Evolutionary conservation across 1,140 invertebrate genomes (phyloP).

Genomic region (Zaprionus ghesquierei): DNA sequence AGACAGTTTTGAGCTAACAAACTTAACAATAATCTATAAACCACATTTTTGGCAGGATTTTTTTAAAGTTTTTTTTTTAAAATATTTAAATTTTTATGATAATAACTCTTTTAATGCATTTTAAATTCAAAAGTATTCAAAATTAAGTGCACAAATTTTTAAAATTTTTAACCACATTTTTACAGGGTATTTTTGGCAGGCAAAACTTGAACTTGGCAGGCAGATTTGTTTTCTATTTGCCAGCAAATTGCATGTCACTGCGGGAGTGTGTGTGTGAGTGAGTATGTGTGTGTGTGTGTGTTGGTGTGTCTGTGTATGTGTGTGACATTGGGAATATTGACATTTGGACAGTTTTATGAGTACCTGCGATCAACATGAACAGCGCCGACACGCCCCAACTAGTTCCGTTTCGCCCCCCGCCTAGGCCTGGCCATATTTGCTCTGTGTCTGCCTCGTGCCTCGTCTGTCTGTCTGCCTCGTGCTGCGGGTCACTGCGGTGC

Average conservation of each 20-base stretch:
- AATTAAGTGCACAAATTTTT: too few species aligned
- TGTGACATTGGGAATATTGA: slow-evolving; percentile 64
- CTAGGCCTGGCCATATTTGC: slow-evolving; percentile 1
- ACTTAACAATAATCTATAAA: too few species aligned
- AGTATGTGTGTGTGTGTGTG: not conserved
- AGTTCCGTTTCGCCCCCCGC: not conserved
- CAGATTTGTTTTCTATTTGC: slow-evolving; percentile 48
- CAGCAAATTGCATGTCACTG: slow-evolving; percentile 42
- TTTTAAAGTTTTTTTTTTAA: too few species aligned
- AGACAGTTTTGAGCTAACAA: too few species aligned
- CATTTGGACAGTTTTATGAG: slow-evolving; percentile 78
- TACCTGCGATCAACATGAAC: slow-evolving; percentile 60
- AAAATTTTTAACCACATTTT: rapidly evolving
- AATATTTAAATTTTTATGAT: too few species aligned
- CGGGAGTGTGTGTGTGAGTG: not conserved
- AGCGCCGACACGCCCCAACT: slow-evolving; percentile 1
- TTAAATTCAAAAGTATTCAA: too few species aligned
- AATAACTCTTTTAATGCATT: too few species aligned
- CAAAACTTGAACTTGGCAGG: not conserved
- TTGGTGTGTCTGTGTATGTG: not conserved
- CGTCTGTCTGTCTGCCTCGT: not conserved
- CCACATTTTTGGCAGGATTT: too few species aligned
- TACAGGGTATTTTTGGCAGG: slow-evolving; percentile 11
- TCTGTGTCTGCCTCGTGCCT: not conserved
- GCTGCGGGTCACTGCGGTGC: slow-evolving; percentile 4